Evolutionary conservation across 2,797 vertebrate genomes (phyloP).

Genomic region (Acrossocheilus fasciatus): DNA sequence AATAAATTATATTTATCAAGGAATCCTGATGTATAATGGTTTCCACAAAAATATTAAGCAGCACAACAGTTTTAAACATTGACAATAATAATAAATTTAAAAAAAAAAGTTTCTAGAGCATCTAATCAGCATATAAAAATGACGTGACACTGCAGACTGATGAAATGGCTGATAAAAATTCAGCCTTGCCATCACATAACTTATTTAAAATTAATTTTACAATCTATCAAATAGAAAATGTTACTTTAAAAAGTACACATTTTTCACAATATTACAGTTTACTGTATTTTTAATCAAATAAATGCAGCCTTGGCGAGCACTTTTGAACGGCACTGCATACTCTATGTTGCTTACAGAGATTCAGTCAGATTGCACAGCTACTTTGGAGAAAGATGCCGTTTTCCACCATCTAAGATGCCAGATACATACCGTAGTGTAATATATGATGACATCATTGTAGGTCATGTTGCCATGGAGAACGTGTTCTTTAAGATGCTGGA

Average conservation of each 20-base stretch:
- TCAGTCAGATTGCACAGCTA: neutral
- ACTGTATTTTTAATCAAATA: neutral
- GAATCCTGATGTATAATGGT: neutral
- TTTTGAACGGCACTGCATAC: neutral
- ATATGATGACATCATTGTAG: constrained; percentile 90
- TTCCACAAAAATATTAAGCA: neutral
- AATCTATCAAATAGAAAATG: neutral
- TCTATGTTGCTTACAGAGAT: neutral
- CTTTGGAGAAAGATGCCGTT: neutral
- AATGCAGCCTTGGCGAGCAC: neutral
- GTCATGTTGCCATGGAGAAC: constrained; percentile 91
- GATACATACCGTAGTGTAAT: constrained; percentile 90
- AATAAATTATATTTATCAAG: neutral
- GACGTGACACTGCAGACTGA: neutral
- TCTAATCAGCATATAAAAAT: neutral
- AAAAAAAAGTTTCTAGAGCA: neutral
- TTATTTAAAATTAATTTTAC: neutral
- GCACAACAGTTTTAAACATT: neutral
- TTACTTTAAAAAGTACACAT: neutral
- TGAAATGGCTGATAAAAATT: neutral
- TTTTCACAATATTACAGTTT: too few relatives aligned
- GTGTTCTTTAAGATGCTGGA: constrained; percentile 96
- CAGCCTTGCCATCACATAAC: neutral
- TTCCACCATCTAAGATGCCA: neutral
- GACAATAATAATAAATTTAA: neutral